Percentiles rank a stretch among this genome's conserved stretches.
Evolutionary conservation across 1,140 invertebrate species (phyloP).

Genomic region (Thalassaphorura encarpata): DNA sequence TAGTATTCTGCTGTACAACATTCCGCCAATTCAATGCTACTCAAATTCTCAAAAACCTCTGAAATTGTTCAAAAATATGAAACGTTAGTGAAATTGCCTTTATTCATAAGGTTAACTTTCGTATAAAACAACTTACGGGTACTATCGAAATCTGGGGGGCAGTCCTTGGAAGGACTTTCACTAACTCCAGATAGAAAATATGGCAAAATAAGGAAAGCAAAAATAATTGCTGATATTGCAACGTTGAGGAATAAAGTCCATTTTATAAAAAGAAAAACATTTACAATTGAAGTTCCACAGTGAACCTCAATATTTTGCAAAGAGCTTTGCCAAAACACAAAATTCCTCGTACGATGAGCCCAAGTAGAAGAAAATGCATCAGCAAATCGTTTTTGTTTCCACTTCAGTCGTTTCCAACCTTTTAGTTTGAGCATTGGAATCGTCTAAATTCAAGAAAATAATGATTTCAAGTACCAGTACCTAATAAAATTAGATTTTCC

Average conservation of each 20-base stretch:
- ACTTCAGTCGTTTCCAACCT: conserved; percentile 65
- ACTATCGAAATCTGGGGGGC: neutral
- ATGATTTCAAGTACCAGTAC: neutral
- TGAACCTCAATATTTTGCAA: conserved; percentile 16
- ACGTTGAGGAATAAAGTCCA: conserved; percentile 69
- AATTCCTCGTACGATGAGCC: conserved; percentile 23
- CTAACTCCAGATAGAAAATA: conserved; percentile 47
- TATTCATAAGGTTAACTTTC: too few relatives aligned
- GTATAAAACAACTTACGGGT: too few relatives aligned
- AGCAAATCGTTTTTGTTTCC: conserved; percentile 58
- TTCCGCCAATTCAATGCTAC: neutral
- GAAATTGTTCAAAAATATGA: too few relatives aligned
- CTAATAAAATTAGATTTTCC: neutral
- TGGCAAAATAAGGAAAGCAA: conserved; percentile 58
- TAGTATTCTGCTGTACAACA: conserved; percentile 6
- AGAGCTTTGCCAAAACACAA: conserved; percentile 15
- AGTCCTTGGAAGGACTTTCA: too few relatives aligned
- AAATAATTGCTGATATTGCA: conserved; percentile 50
- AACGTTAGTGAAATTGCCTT: too few relatives aligned
- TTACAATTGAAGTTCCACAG: conserved; percentile 47
- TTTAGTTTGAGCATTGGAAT: conserved; percentile 64
- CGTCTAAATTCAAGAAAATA: conserved; percentile 45
- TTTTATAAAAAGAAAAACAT: conserved; percentile 69
- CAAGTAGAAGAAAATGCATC: conserved; percentile 41
- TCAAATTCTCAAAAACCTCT: too few relatives aligned